A percentile compares a stretch with the other conserved stretches of the same genome.
Evolutionary conservation across 1,140 invertebrate species (phyloP).

Genomic region (Forficula auricularia): DNA sequence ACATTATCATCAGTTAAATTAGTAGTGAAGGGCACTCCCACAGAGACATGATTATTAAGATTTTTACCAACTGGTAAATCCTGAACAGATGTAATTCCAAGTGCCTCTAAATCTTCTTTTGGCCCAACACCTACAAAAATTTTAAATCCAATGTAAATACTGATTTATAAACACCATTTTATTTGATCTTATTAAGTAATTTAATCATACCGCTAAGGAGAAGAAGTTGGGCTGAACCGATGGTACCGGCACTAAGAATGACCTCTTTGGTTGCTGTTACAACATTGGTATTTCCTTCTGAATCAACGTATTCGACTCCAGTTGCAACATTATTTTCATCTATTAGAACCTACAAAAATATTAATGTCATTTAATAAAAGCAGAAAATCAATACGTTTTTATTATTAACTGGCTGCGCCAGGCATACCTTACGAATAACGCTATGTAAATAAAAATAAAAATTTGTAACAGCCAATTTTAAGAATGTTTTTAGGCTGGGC

Average conservation of each 20-base stretch:
- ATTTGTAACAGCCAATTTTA: too few relatives aligned
- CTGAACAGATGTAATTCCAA: not conserved
- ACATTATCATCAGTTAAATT: slow-evolving; percentile 16
- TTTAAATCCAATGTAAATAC: too few relatives aligned
- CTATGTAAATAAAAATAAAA: too few relatives aligned
- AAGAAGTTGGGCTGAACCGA: slow-evolving; percentile 8
- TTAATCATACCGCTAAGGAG: slow-evolving; percentile 4
- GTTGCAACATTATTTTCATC: slow-evolving; percentile 28
- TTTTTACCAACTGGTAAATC: slow-evolving; percentile 39
- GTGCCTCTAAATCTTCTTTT: slow-evolving; percentile 3
- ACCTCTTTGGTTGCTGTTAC: slow-evolving; percentile 6
- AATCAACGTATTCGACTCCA: slow-evolving; percentile 39
- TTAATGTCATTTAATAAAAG: too few relatives aligned
- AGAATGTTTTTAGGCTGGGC: too few relatives aligned
- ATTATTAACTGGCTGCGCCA: too few relatives aligned
- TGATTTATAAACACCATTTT: too few relatives aligned
- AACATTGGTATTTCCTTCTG: slow-evolving; percentile 8
- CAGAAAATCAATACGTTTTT: too few relatives aligned
- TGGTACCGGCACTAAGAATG: slow-evolving; percentile 5
- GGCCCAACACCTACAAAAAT: slow-evolving; percentile 4
- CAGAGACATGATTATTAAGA: slow-evolving; percentile 34
- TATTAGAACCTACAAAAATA: too few relatives aligned
- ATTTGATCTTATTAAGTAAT: too few relatives aligned
- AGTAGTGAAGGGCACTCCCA: slow-evolving; percentile 24
- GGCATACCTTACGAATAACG: too few relatives aligned